These are phyloP conservation scores for Phaetusa simplex DNA, from an alignment of 2,113 vertebrate species.

Conservation along the genomic window DNA sequence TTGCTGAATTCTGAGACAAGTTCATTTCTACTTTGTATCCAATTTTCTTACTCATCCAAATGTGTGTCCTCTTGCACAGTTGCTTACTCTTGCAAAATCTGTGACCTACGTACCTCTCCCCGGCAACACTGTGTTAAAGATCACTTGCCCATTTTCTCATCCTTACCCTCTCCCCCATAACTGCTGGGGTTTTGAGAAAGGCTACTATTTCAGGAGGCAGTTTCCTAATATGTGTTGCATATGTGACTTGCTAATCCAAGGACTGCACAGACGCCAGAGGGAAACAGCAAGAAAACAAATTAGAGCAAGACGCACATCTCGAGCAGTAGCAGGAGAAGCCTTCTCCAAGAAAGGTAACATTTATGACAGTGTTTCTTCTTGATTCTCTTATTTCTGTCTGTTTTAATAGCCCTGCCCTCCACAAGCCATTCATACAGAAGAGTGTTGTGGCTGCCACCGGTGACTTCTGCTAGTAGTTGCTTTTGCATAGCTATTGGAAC, in stretches of 20 bases:
- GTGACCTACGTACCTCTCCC: neutral
- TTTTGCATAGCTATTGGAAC: neutral
- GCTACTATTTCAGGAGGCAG: neutral
- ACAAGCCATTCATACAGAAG: neutral
- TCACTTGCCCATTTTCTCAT: neutral
- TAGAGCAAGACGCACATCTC: neutral
- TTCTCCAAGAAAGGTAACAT: neutral
- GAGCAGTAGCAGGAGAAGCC: neutral
- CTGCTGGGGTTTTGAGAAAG: neutral
- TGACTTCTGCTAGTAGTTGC: neutral
- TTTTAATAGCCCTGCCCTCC: neutral
- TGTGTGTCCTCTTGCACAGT: neutral
- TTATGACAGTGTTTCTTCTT: neutral
- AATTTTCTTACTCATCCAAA: neutral
- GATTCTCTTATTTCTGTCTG: neutral
- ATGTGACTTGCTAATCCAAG: neutral
- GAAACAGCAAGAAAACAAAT: neutral
- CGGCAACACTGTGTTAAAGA: neutral
- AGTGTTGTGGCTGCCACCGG: neutral
- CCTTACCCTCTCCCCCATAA: neutral
- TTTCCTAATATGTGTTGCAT: neutral
- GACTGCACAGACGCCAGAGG: neutral
- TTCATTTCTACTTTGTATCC: neutral
- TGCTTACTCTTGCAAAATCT: neutral
- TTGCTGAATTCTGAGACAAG: neutral